Evolutionary conservation across 2,797 vertebrate genomes (phyloP).

Genomic region (Tapera naevia): DNA sequence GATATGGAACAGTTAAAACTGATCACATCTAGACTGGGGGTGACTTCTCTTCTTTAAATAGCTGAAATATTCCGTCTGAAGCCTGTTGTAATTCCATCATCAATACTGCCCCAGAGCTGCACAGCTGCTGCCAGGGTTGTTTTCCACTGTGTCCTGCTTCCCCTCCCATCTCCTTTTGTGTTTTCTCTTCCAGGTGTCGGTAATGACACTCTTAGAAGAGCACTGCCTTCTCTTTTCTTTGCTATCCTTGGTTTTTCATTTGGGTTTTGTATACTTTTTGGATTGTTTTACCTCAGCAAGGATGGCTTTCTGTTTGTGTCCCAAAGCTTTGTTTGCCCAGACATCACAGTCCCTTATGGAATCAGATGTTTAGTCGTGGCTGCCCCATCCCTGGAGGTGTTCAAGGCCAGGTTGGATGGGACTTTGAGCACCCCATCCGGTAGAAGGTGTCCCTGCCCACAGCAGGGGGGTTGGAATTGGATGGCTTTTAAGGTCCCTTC

Average conservation of each 20-base stretch:
- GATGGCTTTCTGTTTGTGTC: neutral
- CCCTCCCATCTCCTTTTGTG: no score
- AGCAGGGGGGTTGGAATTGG: no score
- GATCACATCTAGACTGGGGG: no score
- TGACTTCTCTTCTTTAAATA: accelerated
- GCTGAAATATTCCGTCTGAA: neutral
- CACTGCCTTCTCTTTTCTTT: neutral
- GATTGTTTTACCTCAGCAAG: neutral
- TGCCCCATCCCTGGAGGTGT: no score
- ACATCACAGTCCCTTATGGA: neutral
- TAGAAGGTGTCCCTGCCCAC: no score
- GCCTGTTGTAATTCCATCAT: accelerated
- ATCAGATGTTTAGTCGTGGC: neutral
- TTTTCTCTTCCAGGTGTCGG: neutral
- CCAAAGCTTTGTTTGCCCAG: neutral
- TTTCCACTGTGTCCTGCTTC: neutral
- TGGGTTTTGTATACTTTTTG: neutral
- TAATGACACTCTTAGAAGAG: neutral
- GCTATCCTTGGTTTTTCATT: neutral
- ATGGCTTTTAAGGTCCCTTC: no score
- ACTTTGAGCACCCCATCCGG: no score
- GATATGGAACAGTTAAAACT: accelerated
- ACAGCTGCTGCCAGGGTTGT: accelerated
- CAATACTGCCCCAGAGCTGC: neutral
- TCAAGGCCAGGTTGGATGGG: no score